Percentiles rank a stretch among this genome's conserved stretches.
These are phyloP conservation scores for Chaenocephalus aceratus DNA, from an alignment of 2,113 vertebrate genomes.

Conservation along the genomic window DNA sequence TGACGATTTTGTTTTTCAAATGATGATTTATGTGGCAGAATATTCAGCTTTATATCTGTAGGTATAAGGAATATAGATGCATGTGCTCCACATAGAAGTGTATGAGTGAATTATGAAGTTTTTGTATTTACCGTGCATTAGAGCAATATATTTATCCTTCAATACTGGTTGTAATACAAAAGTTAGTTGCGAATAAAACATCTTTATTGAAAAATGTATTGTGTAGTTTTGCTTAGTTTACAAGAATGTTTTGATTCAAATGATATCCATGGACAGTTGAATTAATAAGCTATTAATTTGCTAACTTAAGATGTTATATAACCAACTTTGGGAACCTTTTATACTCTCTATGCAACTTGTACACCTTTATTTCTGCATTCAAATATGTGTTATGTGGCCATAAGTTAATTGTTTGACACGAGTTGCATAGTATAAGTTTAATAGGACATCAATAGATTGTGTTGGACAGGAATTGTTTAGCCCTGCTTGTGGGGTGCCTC, in stretches of 20 bases:
- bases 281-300: too few relatives aligned
- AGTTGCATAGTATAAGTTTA: too few relatives aligned
- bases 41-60: constrained; percentile 9
- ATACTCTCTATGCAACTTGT: too few relatives aligned
- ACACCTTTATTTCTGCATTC: too few relatives aligned
- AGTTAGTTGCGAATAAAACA: background rate
- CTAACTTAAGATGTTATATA: too few relatives aligned
- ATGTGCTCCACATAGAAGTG: background rate
- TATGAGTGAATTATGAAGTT: background rate
- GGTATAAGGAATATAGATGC: background rate
- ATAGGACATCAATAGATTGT: too few relatives aligned
- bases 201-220: constrained; percentile 1
- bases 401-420: too few relatives aligned
- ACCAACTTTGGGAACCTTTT: too few relatives aligned
- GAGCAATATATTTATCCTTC: constrained; percentile 37
- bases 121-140: constrained; percentile 12
- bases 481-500: too few relatives aligned
- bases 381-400: too few relatives aligned
- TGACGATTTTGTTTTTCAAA: background rate
- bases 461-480: too few relatives aligned
- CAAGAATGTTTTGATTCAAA: background rate
- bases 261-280: too few relatives aligned
- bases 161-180: background rate
- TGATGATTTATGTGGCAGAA: constrained; percentile 5
- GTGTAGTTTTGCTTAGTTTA: background rate